Conservation (phyloP, 2,888 invertebrate genomes). For the Brenthis ino region DNA sequence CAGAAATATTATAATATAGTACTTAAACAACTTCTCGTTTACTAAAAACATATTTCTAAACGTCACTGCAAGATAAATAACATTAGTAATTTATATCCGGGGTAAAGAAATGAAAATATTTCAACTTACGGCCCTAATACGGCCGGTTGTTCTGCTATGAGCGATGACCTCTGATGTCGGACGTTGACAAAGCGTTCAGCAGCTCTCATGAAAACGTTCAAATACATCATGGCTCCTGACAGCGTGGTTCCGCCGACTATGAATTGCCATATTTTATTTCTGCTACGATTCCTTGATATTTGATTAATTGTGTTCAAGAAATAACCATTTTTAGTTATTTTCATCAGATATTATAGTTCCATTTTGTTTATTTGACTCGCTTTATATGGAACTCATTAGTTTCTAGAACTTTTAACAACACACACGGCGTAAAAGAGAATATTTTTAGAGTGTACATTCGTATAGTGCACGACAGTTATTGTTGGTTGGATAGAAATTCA, state of each 20-base stretch:
- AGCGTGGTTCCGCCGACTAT: constrained; percentile 71
- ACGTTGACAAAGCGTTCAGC: constrained; percentile 79
- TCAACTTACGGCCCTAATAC: constrained; percentile 32
- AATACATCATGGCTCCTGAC: constrained; percentile 79
- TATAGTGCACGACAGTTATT: background rate
- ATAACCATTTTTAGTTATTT: constrained; percentile 36
- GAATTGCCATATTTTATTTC: constrained; percentile 80
- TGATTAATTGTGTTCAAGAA: constrained; percentile 70
- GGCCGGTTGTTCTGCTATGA: constrained; percentile 51
- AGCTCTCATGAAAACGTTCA: constrained; percentile 79
- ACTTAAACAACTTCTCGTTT: too few species aligned
- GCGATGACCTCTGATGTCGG: constrained; percentile 75
- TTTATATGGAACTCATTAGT: constrained; percentile 16
- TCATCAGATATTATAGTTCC: constrained; percentile 33
- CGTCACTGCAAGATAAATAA: constrained; percentile 31
- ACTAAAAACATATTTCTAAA: background rate
- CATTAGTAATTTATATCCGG: constrained; percentile 34
- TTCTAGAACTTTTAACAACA: constrained; percentile 15
- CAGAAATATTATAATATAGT: too few species aligned
- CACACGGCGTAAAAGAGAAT: constrained; percentile 13
- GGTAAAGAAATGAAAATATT: constrained; percentile 40
- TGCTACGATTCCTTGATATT: constrained; percentile 68
- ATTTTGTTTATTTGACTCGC: constrained; percentile 33
- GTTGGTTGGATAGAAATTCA: constrained; percentile 10
- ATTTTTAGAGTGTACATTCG: background rate